These are phyloP conservation scores for Mesocentrotus franciscanus DNA, from an alignment of 53 echinoderm and acorn worm genomes.

Conservation along the genomic window DNA sequence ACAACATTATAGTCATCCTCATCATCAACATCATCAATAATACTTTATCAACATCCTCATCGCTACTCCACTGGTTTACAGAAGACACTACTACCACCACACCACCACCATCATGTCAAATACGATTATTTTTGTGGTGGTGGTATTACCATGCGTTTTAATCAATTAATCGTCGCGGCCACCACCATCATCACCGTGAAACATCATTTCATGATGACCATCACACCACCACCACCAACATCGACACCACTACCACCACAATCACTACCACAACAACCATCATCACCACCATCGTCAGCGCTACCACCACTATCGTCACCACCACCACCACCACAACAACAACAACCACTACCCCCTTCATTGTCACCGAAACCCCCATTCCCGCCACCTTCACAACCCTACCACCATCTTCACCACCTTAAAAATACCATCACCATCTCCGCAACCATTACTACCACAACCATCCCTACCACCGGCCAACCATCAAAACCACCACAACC, in stretches of 20 bases:
- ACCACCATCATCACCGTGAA: not conserved
- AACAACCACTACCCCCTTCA: too few relatives aligned
- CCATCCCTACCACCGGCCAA: not conserved
- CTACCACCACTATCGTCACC: not conserved
- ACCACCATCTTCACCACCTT: not conserved
- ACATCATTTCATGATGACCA: too few relatives aligned
- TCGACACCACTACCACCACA: not conserved
- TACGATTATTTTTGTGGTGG: too few relatives aligned
- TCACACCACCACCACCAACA: not conserved
- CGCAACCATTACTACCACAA: not conserved
- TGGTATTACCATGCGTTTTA: too few relatives aligned
- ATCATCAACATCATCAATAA: not conserved
- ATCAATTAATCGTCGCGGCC: not conserved
- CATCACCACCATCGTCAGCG: conserved; percentile 15
- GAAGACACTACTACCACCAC: not conserved
- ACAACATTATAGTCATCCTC: too few relatives aligned
- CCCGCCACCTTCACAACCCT: not conserved
- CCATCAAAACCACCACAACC: not conserved
- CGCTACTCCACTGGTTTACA: too few relatives aligned
- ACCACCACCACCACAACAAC: not conserved
- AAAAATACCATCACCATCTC: not conserved
- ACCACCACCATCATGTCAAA: not conserved
- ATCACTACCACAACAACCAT: not conserved
- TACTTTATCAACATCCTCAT: not conserved
- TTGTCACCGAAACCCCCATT: not conserved